Percentiles rank a stretch among this genome's conserved stretches.
Evolutionary conservation across 2,113 vertebrate species (phyloP).

Genomic region (Dicentrarchus labrax): DNA sequence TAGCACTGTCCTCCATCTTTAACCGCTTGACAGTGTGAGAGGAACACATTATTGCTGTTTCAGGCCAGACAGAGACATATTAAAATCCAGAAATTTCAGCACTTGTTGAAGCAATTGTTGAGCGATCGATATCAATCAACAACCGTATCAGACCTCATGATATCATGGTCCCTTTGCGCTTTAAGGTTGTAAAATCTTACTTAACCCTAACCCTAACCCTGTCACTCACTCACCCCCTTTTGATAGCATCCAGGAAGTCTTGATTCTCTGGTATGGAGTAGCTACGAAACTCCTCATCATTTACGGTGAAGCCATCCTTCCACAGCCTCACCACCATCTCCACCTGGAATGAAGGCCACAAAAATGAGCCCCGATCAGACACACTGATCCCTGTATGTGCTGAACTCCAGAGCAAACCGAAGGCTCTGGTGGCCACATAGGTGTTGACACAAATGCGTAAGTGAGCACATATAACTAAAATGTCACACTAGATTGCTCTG

Average conservation of each 20-base stretch:
- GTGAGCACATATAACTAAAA: not conserved
- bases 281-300: conserved; percentile 91
- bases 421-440: not conserved
- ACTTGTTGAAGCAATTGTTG: not conserved
- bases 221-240: conserved; percentile 87
- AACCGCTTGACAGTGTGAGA: not conserved
- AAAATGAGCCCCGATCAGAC: not conserved
- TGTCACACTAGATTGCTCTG: not conserved
- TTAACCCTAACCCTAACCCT: not conserved
- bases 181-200: not conserved
- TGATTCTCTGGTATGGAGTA: conserved; percentile 90
- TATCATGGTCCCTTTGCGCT: not conserved
- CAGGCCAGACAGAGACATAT: not conserved
- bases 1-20: not conserved
- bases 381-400: not conserved
- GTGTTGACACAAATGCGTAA: not conserved
- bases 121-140: not conserved
- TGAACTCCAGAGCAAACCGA: not conserved
- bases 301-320: conserved; percentile 96
- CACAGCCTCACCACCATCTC: conserved; percentile 95
- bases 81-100: not conserved
- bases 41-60: not conserved
- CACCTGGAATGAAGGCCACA: conserved; percentile 80
- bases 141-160: not conserved
- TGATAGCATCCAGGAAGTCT: conserved; percentile 94